A percentile compares a stretch with the other conserved stretches of the same genome.
Conservation (phyloP, 2,888 invertebrate genomes). For the Tenodera sinensis region DNA sequence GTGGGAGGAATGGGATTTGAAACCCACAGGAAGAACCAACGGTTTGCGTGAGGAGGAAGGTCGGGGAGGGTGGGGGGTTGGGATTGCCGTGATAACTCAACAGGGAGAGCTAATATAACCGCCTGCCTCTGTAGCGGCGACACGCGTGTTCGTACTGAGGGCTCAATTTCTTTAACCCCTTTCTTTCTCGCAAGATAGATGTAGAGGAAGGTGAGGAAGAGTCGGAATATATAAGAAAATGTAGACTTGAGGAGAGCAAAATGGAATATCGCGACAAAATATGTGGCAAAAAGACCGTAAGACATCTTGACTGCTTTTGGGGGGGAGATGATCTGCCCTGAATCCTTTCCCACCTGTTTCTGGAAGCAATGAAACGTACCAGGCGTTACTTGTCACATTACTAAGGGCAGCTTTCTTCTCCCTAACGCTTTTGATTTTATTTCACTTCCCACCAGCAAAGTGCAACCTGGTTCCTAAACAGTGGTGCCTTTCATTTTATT, state of each 20-base stretch:
- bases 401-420: neutral
- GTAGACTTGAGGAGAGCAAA: neutral
- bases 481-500: no score
- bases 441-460: neutral
- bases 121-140: neutral
- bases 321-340: neutral
- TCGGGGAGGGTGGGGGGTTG: neutral
- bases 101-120: slow-evolving; percentile 12
- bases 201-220: neutral
- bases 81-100: slow-evolving; percentile 20
- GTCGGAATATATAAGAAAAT: neutral
- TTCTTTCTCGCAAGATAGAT: neutral
- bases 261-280: slow-evolving; percentile 7
- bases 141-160: neutral
- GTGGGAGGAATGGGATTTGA: slow-evolving; percentile 30
- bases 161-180: slow-evolving; percentile 5
- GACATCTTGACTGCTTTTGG: neutral
- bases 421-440: neutral
- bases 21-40: slow-evolving; percentile 19
- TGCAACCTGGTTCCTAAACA: no score
- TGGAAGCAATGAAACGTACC: neutral
- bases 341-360: neutral
- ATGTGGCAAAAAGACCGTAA: neutral
- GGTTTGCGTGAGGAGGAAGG: neutral
- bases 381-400: no score